These are phyloP conservation scores for Syritta pipiens DNA, from an alignment of 2,888 invertebrate genomes.

Conservation along the genomic window DNA sequence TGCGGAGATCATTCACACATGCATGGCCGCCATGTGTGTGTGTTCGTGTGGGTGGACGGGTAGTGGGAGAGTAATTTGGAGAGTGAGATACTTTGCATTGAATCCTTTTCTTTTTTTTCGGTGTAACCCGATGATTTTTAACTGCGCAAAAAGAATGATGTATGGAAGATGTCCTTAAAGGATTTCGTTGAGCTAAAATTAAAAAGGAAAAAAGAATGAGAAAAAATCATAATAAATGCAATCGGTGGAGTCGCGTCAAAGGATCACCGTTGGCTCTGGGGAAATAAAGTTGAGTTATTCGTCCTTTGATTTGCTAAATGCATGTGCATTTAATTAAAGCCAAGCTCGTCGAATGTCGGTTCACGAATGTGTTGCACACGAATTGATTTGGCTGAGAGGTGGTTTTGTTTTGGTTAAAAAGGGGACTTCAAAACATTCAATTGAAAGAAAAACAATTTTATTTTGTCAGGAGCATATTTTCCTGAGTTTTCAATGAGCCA, in stretches of 20 bases:
- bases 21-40: slow-evolving; percentile 4
- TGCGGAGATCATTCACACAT: slow-evolving; percentile 45
- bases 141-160: slow-evolving; percentile 20
- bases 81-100: slow-evolving; percentile 34
- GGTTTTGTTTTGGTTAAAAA: no score
- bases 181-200: neutral
- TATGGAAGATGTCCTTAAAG: slow-evolving; percentile 3
- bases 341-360: no score
- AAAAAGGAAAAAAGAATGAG: neutral
- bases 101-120: slow-evolving; percentile 43
- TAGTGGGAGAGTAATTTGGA: neutral
- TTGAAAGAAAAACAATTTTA: no score
- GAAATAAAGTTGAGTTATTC: slow-evolving; percentile 14
- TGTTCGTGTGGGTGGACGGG: neutral
- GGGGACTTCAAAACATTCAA: no score
- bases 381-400: no score
- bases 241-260: slow-evolving; percentile 17
- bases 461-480: no score
- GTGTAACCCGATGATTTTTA: slow-evolving; percentile 42
- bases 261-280: slow-evolving; percentile 1
- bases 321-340: no score
- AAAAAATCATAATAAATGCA: slow-evolving; percentile 1
- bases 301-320: no score
- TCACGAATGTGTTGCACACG: no score
- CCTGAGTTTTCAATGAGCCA: no score